phyloP scores from a whole-genome alignment of 2,113 vertebrate genomes.

The Marmota monax region DNA sequence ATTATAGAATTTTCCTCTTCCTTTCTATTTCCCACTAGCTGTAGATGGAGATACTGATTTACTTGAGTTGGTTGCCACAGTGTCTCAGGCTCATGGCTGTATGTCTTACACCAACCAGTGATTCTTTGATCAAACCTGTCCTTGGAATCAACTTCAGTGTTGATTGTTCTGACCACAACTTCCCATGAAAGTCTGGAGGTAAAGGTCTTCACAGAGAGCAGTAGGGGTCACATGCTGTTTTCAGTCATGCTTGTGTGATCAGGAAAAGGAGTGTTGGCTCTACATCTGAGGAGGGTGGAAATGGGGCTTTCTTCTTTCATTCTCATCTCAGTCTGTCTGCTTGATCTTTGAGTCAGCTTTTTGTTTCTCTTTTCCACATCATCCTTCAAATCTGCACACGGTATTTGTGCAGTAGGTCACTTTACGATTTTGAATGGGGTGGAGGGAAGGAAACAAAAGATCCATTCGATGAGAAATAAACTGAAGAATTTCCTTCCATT shows the following conservation, averaged over 20 bases:
- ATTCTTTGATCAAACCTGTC: neutral
- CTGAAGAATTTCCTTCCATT: neutral
- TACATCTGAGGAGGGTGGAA: neutral
- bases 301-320: neutral
- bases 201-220: neutral
- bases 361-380: neutral
- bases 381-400: neutral
- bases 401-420: neutral
- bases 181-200: neutral
- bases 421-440: neutral
- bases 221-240: neutral
- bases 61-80: neutral
- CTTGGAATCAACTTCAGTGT: neutral
- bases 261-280: neutral
- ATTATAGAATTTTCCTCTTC: neutral
- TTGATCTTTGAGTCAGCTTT: neutral
- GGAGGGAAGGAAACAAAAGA: conserved; percentile 14
- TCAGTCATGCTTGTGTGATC: conserved; percentile 4
- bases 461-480: conserved; percentile 64
- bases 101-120: neutral
- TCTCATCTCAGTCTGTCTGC: neutral
- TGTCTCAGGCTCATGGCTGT: neutral
- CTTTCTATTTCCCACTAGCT: neutral
- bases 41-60: neutral
- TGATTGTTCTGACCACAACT: neutral